Base-by-base conservation (phyloP, 2,113 vertebrate genomes). In the Mohoua ochrocephala region DNA sequence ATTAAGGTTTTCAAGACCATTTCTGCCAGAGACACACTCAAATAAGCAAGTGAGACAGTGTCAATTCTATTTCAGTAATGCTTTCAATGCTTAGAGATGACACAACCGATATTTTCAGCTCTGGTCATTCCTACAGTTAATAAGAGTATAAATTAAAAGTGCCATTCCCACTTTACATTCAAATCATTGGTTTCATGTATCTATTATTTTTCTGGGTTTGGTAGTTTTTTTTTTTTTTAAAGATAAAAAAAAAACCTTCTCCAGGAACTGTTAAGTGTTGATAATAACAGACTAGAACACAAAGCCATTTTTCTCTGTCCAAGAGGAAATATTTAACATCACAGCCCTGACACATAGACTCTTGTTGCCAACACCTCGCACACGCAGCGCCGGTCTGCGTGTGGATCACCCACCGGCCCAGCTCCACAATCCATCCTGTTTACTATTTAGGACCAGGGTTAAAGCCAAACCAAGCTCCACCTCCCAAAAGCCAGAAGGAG, bases 381-480 rank as follows among this genome's bases (percentile, higher is more conserved):
- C 8, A 74, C 0, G 6, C 52, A 54, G 11, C 1, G 24, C 26
- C 30, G 30, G 35, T 59, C 68, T 67, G 76, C 0, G 0, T 49
- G 20, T 49, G 73, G 87, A 77, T 93, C 64, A 52, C 45, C 80
- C 69, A 87, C 8, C 80, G 68, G 56, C 53, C 71, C 84, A 89
- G 80, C 60, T 91, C 11, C 30, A 50, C 5, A 4, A 81, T 81
- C 50, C 92, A 84, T 88, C 88, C 91, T 95, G 91, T 95, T 95
- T 91, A 92, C 84, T 74, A 41, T 49, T 75, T 53, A 70, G 71
- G 44, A 74, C 31, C 35, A 16, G 15, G 1, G 0, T 33, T 49
- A 91, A 73, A 91, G 41, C 35, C 89, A 96, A 95, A 87, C 22
- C 77, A 89, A 84, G 87, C 73, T 87, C 84, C 91, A 89, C 60